phyloP scores from a whole-genome alignment of 1,140 invertebrate species.

The Ooceraea biroi region DNA sequence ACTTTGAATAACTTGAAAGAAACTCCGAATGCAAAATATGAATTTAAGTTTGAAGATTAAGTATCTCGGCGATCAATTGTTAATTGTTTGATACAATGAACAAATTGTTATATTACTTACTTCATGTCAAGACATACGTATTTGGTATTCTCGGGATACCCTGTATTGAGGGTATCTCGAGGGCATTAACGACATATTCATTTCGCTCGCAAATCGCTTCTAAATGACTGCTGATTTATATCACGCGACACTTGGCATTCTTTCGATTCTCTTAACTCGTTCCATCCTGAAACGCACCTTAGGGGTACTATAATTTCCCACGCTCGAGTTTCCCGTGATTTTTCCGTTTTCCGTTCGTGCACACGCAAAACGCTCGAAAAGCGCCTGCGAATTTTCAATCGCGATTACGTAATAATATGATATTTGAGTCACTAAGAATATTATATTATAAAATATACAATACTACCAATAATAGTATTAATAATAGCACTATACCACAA shows the following conservation, averaged over 20 bases:
- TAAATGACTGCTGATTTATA: conserved; percentile 36
- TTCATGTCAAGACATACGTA: background rate
- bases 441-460: no score
- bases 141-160: background rate
- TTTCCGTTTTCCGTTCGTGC: conserved; percentile 14
- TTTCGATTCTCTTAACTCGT: background rate
- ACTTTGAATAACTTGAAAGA: background rate
- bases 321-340: conserved; percentile 7
- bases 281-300: background rate
- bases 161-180: background rate
- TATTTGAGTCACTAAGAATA: no score
- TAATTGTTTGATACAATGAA: no score
- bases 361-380: background rate
- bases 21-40: background rate
- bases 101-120: no score
- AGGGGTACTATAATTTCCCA: conserved; percentile 1
- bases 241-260: background rate
- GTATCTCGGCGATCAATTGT: background rate
- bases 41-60: background rate
- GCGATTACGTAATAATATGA: no score
- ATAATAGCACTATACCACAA: background rate
- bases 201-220: conserved; percentile 24
- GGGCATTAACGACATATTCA: background rate
- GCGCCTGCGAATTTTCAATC: no score
- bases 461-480: no score